Evolutionary conservation across 2,113 vertebrate species (phyloP).

Genomic region (Datnioides undecimradiatus): DNA sequence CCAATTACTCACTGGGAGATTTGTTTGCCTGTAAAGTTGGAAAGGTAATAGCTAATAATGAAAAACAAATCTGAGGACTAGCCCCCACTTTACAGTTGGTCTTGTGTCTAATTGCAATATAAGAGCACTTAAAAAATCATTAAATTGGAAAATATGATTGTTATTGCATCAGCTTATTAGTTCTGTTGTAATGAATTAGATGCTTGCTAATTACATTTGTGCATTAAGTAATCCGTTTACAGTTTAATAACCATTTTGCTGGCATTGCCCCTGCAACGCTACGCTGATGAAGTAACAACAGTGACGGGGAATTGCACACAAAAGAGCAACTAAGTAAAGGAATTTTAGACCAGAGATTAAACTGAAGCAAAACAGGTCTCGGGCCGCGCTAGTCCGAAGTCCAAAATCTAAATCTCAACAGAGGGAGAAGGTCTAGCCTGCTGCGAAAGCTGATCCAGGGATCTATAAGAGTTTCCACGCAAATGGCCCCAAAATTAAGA

Average conservation of each 20-base stretch:
- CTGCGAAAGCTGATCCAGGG: constrained; percentile 64
- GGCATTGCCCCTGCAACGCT: constrained; percentile 12
- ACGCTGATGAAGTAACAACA: constrained; percentile 14
- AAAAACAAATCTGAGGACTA: constrained; percentile 32
- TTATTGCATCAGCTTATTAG: constrained; percentile 45
- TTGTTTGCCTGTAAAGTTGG: constrained; percentile 21
- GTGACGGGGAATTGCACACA: not conserved
- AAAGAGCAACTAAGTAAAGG: constrained; percentile 1
- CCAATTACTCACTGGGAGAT: constrained; percentile 16
- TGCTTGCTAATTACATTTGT: constrained; percentile 33
- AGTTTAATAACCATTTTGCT: constrained; percentile 33
- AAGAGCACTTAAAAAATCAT: constrained; percentile 16
- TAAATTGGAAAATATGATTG: constrained; percentile 35
- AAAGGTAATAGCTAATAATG: constrained; percentile 25
- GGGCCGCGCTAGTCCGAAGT: not conserved
- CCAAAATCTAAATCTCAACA: constrained; percentile 20
- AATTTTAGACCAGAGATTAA: constrained; percentile 9
- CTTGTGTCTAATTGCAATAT: constrained; percentile 23
- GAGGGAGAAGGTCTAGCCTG: constrained; percentile 49
- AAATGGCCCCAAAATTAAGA: constrained; percentile 81
- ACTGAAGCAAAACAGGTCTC: not conserved
- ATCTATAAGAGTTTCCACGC: constrained; percentile 76
- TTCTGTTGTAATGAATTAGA: constrained; percentile 32
- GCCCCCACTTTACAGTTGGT: constrained; percentile 5
- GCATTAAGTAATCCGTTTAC: constrained; percentile 17